Percentiles rank a stretch among this genome's conserved stretches.
Conservation (phyloP, 2,113 vertebrate genomes). For the Vulpes ferrilata region DNA sequence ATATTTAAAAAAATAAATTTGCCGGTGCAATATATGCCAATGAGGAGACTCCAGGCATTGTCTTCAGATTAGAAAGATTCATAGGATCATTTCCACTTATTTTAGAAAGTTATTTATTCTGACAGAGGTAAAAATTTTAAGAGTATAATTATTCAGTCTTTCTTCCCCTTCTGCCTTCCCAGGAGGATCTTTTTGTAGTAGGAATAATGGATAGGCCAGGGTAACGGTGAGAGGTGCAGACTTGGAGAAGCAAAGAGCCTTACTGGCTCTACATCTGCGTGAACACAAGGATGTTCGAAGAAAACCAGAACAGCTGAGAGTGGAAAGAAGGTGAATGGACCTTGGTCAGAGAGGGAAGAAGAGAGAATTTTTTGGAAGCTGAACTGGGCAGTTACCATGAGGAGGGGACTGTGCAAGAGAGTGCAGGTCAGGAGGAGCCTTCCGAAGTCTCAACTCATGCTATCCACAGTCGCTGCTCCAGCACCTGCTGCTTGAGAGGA, state of each 20-base stretch:
- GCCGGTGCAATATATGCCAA: constrained; percentile 53
- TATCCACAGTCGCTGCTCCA: not conserved
- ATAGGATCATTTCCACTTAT: constrained; percentile 58
- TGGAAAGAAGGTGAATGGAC: not conserved
- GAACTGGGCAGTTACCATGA: not conserved
- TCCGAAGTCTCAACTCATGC: not conserved
- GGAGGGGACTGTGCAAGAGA: not conserved
- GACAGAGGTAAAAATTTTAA: constrained; percentile 69
- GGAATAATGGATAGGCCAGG: not conserved
- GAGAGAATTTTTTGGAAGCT: not conserved
- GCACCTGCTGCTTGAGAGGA: not conserved
- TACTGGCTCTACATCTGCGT: not conserved
- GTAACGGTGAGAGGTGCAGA: not conserved
- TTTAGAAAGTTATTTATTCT: constrained; percentile 70
- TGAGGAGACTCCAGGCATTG: constrained; percentile 53
- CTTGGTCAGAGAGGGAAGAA: not conserved
- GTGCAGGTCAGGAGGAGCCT: not conserved
- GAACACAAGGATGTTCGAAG: not conserved
- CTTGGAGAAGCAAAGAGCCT: not conserved
- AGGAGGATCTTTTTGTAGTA: not conserved
- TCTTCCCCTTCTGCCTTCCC: not conserved
- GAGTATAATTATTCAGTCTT: constrained; percentile 64
- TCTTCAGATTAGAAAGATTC: constrained; percentile 77
- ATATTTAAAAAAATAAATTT: constrained; percentile 76
- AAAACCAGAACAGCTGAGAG: not conserved